Base-by-base conservation (phyloP, 2,888 invertebrate genomes). In the Chloroclystis v-ata region DNA sequence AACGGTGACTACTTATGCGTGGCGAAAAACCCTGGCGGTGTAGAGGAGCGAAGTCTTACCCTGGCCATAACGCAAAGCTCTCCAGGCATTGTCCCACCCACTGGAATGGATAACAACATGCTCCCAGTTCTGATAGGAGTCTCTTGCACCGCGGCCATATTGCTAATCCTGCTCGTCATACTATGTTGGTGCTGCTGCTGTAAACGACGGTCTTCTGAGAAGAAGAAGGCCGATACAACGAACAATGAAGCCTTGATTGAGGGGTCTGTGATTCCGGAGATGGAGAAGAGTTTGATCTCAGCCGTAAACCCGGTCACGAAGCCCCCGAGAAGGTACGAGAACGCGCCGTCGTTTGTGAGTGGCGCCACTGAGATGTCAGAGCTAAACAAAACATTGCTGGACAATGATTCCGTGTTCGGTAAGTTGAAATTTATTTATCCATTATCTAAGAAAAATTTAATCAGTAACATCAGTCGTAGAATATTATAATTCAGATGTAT, bases 251-350 rank as follows among this genome's bases (percentile, higher is more conserved):
- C 94, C 8, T 89, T 93, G 61, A 89, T 94, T 49, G 93, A 94
- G 70, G 92, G 93, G 1, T 93, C 94, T 0, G 93, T 93, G 1
- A 91, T 93, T 39, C 92, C 93, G 47, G 95, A 96, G 70, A 94
- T 95, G 89, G 95, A 95, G 71, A 95, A 96, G 75, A 94, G 94
- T 54, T 82, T 95, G 38, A 92, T 96, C 55, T 93, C 94, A 1
- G 93, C 95, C 41, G 94, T 95, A 20, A 95, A 95, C 80, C 95
- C 95, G 0, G 93, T 95, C 11, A 93, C 93, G 48, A 95, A 96
- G 68, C 94, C 95, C 0, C 94, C 95, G 4, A 86, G 95, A 38
- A 89, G 94, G 51, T 93, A 93, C 57, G 94, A 95, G 49, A 91
- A 90, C 44, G 93, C 94, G 13, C 89, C 90, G 8, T 92, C 93